Conservation (phyloP, 1,140 invertebrate species). For the Yoshiicerus persimilis region DNA sequence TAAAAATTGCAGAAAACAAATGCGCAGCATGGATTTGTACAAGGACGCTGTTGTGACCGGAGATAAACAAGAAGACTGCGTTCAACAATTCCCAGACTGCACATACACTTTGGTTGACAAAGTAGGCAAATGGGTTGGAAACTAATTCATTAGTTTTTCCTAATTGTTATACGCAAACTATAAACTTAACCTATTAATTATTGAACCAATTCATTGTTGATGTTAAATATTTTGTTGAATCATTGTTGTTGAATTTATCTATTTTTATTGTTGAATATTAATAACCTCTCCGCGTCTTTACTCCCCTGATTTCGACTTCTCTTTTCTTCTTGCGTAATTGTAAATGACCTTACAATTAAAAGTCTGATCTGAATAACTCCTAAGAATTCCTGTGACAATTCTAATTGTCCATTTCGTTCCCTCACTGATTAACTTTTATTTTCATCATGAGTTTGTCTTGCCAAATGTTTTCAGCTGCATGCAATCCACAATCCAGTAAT, state of each 20-base stretch:
- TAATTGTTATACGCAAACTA: constrained; percentile 13
- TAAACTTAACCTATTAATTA: constrained; percentile 3
- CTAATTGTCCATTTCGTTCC: background rate
- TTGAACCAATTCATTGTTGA: constrained; percentile 21
- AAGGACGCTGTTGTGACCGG: constrained; percentile 46
- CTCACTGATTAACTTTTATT: background rate
- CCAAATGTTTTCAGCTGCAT: constrained; percentile 16
- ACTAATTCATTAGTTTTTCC: background rate
- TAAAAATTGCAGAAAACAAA: constrained; percentile 42
- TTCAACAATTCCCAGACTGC: constrained; percentile 44
- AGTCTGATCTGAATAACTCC: constrained; percentile 1
- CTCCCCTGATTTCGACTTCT: background rate
- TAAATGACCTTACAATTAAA: background rate
- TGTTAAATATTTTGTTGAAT: constrained; percentile 24
- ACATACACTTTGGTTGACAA: constrained; percentile 50
- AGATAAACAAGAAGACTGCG: constrained; percentile 48
- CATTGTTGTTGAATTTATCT: constrained; percentile 8
- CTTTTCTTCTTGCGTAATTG: background rate
- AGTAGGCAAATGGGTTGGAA: constrained; percentile 47
- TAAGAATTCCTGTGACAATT: background rate
- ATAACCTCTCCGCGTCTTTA: background rate
- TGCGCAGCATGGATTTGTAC: constrained; percentile 50
- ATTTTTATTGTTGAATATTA: constrained; percentile 15
- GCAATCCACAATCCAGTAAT: background rate
- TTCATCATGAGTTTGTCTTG: constrained; percentile 5